Evolutionary conservation across 1,140 invertebrate genomes (phyloP), one percentile per base, ranked within the genome.

Genomic region (Semibalanus balanoides): DNA sequence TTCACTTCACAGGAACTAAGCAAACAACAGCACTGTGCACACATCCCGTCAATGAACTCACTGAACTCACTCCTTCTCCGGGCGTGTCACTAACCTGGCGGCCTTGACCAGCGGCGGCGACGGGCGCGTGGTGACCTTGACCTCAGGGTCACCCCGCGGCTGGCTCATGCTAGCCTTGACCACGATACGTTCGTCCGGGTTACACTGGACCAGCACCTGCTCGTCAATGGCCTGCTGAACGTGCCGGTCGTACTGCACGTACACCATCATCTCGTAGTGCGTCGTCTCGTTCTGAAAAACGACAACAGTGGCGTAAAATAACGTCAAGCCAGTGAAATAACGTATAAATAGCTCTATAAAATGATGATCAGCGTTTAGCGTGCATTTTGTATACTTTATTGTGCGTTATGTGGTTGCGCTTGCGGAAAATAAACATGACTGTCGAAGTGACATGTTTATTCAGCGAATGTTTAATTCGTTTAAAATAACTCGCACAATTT

Each of bases 191-290:
- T 31, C 31, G 74, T 31, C n/a, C 51, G 31, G 72, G 69, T 74
- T 79, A 77, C 88, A 89, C 22, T 85, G 84, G 9, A 91, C 85
- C 9, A 85, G 82, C 69, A 87, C 81, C 78, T 89, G 87, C 78
- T 90, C 88, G 80, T 91, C 90, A 0, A 87, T 87, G 40, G 88
- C 89, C 81, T 91, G 89, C 78, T 90, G 88, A 31, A 92, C 82
- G 79, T 88, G 87, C 73, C 85, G 85, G 80, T 91, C 90, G 86
- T 90, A 90, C 81, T 92, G 90, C 0, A 91, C 83, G 74, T 91
- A 87, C 69, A 92, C 81, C 3, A 86, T 85, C 0, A 90, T 87
- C 11, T 86, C 86, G 80, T 90, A 90, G 79, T 87, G 86, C 79
- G 90, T 83, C 0, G 85, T 83, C 31, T 83, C 84, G 14, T 84